Conservation (phyloP, 2,113 vertebrate species). For the Amphiprion percula region DNA sequence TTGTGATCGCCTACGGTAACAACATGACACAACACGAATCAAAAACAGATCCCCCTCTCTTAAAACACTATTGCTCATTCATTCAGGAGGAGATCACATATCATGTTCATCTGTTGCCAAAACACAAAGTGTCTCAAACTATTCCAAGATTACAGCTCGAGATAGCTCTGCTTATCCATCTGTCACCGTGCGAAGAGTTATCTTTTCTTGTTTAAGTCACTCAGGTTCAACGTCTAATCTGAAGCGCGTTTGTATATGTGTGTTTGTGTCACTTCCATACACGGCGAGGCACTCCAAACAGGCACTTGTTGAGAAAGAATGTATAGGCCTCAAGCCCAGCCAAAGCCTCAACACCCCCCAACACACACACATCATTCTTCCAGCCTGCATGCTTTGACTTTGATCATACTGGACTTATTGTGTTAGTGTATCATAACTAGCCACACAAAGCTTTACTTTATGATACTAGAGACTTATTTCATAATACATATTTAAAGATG, state of each 20-base stretch:
- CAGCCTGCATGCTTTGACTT: constrained; percentile 46
- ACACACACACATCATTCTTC: not conserved
- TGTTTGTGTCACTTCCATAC: constrained; percentile 45
- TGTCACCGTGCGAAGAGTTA: constrained; percentile 76
- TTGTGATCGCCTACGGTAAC: constrained; percentile 70
- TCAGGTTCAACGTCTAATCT: constrained; percentile 73
- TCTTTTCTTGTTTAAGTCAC: constrained; percentile 76
- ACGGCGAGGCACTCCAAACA: constrained; percentile 17
- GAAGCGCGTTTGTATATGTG: constrained; percentile 57
- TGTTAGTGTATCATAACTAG: constrained; percentile 33
- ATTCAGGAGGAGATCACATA: constrained; percentile 77
- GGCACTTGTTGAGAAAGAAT: constrained; percentile 53
- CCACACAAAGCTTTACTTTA: constrained; percentile 35
- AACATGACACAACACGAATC: constrained; percentile 80
- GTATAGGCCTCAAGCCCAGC: constrained; percentile 51
- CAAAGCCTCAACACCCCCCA: constrained; percentile 20
- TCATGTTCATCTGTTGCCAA: constrained; percentile 83
- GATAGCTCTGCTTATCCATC: constrained; percentile 75
- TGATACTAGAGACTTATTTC: not conserved
- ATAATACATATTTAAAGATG: not conserved
- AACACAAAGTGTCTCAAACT: constrained; percentile 78
- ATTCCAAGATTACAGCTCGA: constrained; percentile 76
- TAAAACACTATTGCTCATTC: constrained; percentile 77
- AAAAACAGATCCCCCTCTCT: constrained; percentile 71
- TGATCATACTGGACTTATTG: constrained; percentile 64